Percentiles rank a stretch among this genome's conserved stretches.
phyloP scores from a whole-genome alignment of 2,113 vertebrate genomes.

The Lates calcarifer region DNA sequence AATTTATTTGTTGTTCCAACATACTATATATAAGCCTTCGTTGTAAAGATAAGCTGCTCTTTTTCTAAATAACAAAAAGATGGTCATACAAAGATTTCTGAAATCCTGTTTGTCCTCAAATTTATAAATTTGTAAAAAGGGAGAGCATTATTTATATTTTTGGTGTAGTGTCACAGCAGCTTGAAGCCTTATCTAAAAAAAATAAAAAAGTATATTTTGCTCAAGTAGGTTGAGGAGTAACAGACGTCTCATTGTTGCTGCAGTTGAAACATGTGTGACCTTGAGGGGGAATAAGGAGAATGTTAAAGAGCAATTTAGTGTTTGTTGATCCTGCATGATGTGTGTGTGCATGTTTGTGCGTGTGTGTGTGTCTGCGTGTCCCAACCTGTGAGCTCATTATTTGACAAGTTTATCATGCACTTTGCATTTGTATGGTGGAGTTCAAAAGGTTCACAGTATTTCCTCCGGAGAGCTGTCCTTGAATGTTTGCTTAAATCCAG shows the following conservation, averaged over 20 bases:
- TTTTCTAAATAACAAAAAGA: conserved; percentile 3
- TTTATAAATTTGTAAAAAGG: neutral
- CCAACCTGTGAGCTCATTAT: conserved; percentile 38
- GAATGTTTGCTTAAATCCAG: conserved; percentile 44
- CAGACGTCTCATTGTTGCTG: conserved; percentile 47
- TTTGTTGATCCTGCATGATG: conserved; percentile 46
- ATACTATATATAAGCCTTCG: neutral
- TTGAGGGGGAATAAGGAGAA: conserved; percentile 57
- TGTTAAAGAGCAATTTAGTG: conserved; percentile 47
- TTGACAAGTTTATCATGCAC: conserved; percentile 50
- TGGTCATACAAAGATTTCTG: neutral
- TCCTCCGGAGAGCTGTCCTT: conserved; percentile 56
- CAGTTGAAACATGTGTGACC: conserved; percentile 66
- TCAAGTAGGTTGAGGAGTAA: conserved; percentile 30
- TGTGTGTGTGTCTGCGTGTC: neutral
- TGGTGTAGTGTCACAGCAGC: conserved; percentile 3
- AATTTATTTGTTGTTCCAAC: neutral
- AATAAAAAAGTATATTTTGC: conserved; percentile 60
- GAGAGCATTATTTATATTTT: neutral
- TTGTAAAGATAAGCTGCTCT: neutral
- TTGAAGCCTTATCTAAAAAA: conserved; percentile 45
- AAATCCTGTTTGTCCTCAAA: neutral
- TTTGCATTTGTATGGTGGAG: conserved; percentile 45
- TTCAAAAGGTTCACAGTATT: conserved; percentile 46
- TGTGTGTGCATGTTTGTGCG: conserved; percentile 9